Percentiles rank a stretch among this genome's conserved stretches.
Evolutionary conservation across 2,888 invertebrate genomes (phyloP).

Genomic region (Drosophila vallismaia): DNA sequence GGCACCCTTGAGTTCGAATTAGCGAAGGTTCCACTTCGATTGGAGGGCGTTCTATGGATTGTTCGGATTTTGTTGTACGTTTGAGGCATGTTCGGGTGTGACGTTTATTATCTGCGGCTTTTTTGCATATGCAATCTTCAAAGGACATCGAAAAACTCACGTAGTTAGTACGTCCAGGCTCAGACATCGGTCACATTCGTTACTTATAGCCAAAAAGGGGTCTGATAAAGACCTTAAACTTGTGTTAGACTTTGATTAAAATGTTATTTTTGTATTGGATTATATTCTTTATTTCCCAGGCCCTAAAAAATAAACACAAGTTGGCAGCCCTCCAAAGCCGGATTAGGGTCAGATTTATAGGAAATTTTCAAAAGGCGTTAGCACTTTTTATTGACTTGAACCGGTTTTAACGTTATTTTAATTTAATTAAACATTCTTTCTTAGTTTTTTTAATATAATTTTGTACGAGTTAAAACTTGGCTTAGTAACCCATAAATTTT

Average conservation of each 20-base stretch:
- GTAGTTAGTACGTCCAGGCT: slow-evolving; percentile 21
- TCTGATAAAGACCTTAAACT: neutral
- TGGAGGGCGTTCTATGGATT: slow-evolving; percentile 19
- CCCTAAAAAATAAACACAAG: neutral
- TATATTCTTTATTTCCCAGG: neutral
- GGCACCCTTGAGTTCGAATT: slow-evolving; percentile 36
- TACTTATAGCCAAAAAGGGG: neutral
- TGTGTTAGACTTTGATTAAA: neutral
- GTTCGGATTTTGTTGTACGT: slow-evolving; percentile 9
- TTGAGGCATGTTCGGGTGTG: slow-evolving; percentile 8
- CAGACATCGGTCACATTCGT: slow-evolving; percentile 27
- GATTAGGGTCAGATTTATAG: slow-evolving; percentile 13
- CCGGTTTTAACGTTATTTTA: neutral
- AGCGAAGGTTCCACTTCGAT: slow-evolving; percentile 31
- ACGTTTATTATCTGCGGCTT: slow-evolving; percentile 1
- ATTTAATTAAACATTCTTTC: neutral
- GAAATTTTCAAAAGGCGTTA: slow-evolving; percentile 24
- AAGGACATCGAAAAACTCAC: slow-evolving; percentile 11
- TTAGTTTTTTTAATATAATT: neutral
- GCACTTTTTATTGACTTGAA: neutral
- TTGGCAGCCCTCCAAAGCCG: neutral
- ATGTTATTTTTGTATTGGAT: neutral
- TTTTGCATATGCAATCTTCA: neutral
- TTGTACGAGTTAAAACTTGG: neutral
- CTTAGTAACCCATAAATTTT: neutral